Evolutionary conservation across 2,113 vertebrate genomes (phyloP), one percentile per base, ranked within the genome.

Genomic region (Entomyzon cyanotis): DNA sequence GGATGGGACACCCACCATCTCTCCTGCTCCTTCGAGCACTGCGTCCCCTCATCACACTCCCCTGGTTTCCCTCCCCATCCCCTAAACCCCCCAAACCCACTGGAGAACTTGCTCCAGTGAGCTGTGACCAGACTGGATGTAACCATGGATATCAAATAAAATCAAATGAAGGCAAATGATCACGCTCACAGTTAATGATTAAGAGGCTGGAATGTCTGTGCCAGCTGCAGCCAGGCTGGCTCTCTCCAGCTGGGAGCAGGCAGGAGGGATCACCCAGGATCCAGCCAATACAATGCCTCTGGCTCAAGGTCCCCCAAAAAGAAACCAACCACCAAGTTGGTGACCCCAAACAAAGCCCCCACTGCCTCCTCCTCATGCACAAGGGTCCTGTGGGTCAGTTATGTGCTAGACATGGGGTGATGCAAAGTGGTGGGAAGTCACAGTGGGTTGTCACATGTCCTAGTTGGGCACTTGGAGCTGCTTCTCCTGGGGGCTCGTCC

Each of bases 41-140:
- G 20, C 0, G 0, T 31, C 44, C 49, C 46, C 42, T 62, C 2
- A 0, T 7, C 3, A 2, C 0, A 1, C 9, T 25, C 17, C 22
- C 13, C 77, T 89, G 1, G 0, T 55, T 58, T 58, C 35, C 39
- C 8, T 59, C 28, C 9, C 30, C 8, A 3, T 42, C 11, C 42
- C 25, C 25, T 25, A 42, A 80, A 42, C 0, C 2, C 28, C 4
- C 0, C 47, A 77, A 77, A 23, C 5, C 42, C 37, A 37, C 37
- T 37, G 37, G 37, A 88, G 21, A 39, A 55, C 14, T 42, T 42
- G 69, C 52, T 87, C 62, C 15, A 53, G 27, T 33, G 56, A 92
- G 33, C 71, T 47, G 52, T 55, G 60, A 84, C 47, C 42, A 86
- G 59, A n/a, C 35, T 30, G 63, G 49, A 35, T 0, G 0, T 23